Conservation (phyloP, 2,113 vertebrate species). For the Plecotus auritus region DNA sequence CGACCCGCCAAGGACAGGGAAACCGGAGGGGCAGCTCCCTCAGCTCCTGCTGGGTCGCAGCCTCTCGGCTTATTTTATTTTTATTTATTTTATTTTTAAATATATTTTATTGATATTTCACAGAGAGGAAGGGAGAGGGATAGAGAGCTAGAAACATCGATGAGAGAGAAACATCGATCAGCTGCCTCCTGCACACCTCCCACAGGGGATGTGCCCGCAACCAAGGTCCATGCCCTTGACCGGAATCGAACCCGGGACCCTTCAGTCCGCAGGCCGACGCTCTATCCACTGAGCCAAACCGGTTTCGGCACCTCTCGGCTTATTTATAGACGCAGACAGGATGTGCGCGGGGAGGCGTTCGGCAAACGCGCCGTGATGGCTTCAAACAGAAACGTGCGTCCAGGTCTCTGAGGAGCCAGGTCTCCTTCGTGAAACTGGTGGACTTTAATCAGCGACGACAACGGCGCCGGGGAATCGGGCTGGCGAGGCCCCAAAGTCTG, state of each 20-base stretch:
- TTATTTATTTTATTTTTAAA: too few relatives aligned
- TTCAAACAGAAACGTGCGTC: background rate
- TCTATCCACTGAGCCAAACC: too few relatives aligned
- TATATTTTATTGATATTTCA: too few relatives aligned
- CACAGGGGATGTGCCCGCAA: too few relatives aligned
- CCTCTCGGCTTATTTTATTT: constrained; percentile 41
- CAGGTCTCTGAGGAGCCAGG: constrained; percentile 6
- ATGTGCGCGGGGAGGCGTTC: constrained; percentile 13
- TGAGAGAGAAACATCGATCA: too few relatives aligned
- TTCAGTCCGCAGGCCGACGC: too few relatives aligned
- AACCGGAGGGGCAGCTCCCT: background rate
- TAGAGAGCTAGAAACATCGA: too few relatives aligned
- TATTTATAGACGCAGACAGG: constrained; percentile 48
- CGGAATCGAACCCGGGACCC: too few relatives aligned
- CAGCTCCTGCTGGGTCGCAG: background rate
- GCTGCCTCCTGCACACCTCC: too few relatives aligned
- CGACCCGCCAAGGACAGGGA: background rate
- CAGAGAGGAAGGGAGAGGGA: too few relatives aligned
- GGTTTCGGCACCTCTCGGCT: constrained; percentile 27
- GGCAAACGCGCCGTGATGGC: constrained; percentile 9
- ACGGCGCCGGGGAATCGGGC: background rate
- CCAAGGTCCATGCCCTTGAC: too few relatives aligned
- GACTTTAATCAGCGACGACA: background rate
- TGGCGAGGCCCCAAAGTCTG: background rate
- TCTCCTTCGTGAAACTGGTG: background rate